A percentile compares a stretch with the other conserved stretches of the same genome.
phyloP scores from a whole-genome alignment of 2,113 vertebrate species.

The Dasyurus viverrinus region DNA sequence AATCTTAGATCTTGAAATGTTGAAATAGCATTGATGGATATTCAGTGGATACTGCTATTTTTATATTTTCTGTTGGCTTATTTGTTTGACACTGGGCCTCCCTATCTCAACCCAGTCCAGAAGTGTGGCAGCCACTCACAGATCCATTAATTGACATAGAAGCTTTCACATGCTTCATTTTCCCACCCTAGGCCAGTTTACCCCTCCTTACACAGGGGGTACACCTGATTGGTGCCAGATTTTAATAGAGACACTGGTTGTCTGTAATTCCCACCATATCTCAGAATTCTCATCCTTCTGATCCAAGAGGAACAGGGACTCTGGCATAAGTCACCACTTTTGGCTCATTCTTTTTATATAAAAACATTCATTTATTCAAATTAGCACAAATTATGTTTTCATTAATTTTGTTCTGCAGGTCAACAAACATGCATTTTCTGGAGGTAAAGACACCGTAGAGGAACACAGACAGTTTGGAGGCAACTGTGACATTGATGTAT shows the following conservation, averaged over 20 bases:
- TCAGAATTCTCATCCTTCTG: accelerated
- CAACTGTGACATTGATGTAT: slow-evolving; percentile 95
- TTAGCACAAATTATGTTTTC: neutral
- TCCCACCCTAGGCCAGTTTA: neutral
- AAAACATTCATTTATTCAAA: neutral
- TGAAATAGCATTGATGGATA: neutral
- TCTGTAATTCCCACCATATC: accelerated
- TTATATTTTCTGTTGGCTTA: neutral
- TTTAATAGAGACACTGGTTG: neutral
- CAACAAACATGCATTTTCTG: slow-evolving; percentile 98
- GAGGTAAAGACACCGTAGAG: slow-evolving; percentile 95
- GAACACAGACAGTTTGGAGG: slow-evolving; percentile 94
- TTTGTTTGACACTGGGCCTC: neutral
- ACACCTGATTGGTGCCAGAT: neutral
- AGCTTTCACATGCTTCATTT: neutral
- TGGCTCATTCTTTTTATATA: neutral
- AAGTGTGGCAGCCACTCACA: neutral
- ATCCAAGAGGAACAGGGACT: neutral
- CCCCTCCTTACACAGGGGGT: neutral
- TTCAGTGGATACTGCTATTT: neutral
- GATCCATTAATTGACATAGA: neutral
- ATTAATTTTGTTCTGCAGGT: slow-evolving; percentile 84
- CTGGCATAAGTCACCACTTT: neutral
- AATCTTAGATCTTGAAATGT: neutral
- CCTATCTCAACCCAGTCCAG: neutral